Evolutionary conservation across 2,888 invertebrate genomes (phyloP), one percentile per base, ranked within the genome.

Genomic region (Vesta saturnalis): DNA sequence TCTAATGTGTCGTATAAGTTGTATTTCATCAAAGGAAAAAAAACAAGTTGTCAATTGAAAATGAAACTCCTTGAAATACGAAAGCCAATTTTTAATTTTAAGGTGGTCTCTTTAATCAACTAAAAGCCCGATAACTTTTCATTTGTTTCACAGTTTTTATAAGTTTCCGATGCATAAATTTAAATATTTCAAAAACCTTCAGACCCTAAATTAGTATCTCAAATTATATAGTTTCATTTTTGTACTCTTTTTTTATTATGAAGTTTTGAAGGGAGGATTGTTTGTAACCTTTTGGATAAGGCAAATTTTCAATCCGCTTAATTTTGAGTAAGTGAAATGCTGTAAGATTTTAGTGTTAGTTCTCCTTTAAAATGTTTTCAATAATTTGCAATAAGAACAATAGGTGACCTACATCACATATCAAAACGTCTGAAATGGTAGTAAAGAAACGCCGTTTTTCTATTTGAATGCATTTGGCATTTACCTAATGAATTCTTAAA

Each of bases 401-500:
- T 18, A 19, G 55, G 55, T 62, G 62, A 55, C 55, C 62, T 62
- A 62, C 43, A 62, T 55, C 55, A 52, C 60, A 60, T 60, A 52
- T 49, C 15, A 59, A n/a, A 54, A 62, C 16, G 62, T 62, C 62
- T 62, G 16, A 30, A 23, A 23, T 30, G 43, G 15, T 49, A n/a
- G 47, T 49, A 49, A 49, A 49, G 47, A 49, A 62, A 39, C 16
- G 43, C 54, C n/a, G 55, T 62, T 55, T 62, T 62, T 55, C 55
- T 12, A 22, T 52, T 39, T 39, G 52, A 60, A 60, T 43, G 57
- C 47, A 57, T 57, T 63, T 35, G 63, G 56, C 57, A 57, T 63
- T 63, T 63, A 21, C 47, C 57, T 57, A 63, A 63, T 63, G 63
- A 55, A 63, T 49, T 63, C 56, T 57, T 63, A 49, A 56, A 63